Base-by-base conservation (phyloP, 2,113 vertebrate species). In the Rhizomys pruinosus region DNA sequence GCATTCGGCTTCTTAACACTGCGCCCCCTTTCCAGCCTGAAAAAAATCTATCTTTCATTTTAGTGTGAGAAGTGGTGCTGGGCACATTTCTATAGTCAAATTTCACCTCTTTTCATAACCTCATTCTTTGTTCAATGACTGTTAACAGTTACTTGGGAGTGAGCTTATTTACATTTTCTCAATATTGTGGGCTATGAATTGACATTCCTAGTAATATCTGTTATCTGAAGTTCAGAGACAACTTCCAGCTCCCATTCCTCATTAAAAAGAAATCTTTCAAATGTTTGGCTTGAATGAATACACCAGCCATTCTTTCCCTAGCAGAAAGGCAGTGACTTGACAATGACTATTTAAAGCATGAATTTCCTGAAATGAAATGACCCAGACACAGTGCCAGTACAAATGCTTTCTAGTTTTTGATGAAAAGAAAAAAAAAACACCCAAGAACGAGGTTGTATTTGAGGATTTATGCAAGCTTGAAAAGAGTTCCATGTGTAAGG, bases 381-480 rank as follows among this genome's bases (percentile, higher is more conserved):
- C 57, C 55, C 6, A 55, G 68, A 90, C 81, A 61, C 69, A n/a
- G n/a, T 52, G 37, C 29, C 8, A 80, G 22, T 74, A 29, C 6
- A 52, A 29, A 13, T 10, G 19, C 25, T 88, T 80, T 85, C 34
- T 34, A 22, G 66, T 47, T 23, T 39, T 82, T 37, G 78, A 72
- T 86, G 37, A 15, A n/a, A n/a, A n/a, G n/a, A 63, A 93, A 86
- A 68, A 89, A 84, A 44, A 68, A 73, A 47, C 7, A 6, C 47
- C 47, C 47, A 52, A 52, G 23, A 20, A 10, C 34, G 37, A 57
- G 15, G 7, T 87, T 66, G 77, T 93, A 86, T 89, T 88, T 93
- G 84, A 37, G n/a, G n/a, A 59, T 80, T 95, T 93, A 87, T 81
- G 57, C n/a, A 89, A 44, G 78, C 85, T 91, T 69, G 81, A 96